Evolutionary conservation across 2,797 vertebrate genomes (phyloP).

Genomic region (Mastacembelus armatus): DNA sequence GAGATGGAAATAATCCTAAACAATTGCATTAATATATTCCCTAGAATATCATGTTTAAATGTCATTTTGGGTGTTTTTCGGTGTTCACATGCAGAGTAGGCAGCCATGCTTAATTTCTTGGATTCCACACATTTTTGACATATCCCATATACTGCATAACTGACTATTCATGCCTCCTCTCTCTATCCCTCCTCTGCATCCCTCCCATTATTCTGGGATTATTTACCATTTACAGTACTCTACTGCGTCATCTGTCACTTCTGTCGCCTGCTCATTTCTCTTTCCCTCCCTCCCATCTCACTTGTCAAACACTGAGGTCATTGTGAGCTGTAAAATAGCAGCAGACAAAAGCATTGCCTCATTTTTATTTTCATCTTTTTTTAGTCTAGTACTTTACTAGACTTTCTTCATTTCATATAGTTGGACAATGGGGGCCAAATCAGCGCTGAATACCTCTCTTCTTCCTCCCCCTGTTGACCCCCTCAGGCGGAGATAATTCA

Average conservation of each 20-base stretch:
- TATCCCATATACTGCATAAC: conserved; percentile 56
- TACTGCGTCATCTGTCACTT: conserved; percentile 56
- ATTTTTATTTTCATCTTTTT: conserved; percentile 9
- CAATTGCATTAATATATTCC: conserved; percentile 54
- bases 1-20: conserved; percentile 26
- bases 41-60: conserved; percentile 41
- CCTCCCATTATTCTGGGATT: conserved; percentile 55
- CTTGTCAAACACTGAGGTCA: conserved; percentile 66
- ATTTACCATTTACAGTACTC: conserved; percentile 63
- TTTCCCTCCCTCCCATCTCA: conserved; percentile 32
- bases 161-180: conserved; percentile 45
- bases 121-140: conserved; percentile 67
- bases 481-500: conserved; percentile 44
- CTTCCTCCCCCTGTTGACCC: conserved; percentile 19
- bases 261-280: conserved; percentile 27
- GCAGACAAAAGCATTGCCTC: conserved; percentile 42
- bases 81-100: conserved; percentile 28
- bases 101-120: conserved; percentile 38
- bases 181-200: conserved; percentile 22
- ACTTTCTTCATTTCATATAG: too few species aligned
- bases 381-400: too few species aligned
- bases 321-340: conserved; percentile 51
- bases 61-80: conserved; percentile 42
- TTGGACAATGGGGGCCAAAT: conserved; percentile 20
- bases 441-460: conserved; percentile 9